A percentile compares a stretch with the other conserved stretches of the same genome.
phyloP scores from a whole-genome alignment of 2,888 invertebrate species.

The Spisula subtruncata region DNA sequence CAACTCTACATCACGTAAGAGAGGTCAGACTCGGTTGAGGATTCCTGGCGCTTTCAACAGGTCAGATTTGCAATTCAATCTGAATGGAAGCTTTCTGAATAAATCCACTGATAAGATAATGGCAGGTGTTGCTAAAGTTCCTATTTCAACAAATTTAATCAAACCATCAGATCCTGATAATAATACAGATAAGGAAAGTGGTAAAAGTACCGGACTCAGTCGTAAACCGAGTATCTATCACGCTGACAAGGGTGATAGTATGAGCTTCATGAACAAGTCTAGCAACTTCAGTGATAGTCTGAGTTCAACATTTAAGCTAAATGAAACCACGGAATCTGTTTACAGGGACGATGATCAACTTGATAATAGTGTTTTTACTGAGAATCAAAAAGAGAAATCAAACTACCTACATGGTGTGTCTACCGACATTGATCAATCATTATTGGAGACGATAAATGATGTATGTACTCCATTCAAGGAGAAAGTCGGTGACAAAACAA shows the following conservation, averaged over 20 bases:
- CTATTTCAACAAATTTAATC: slow-evolving; percentile 81
- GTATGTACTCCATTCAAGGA: slow-evolving; percentile 76
- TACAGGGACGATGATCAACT: slow-evolving; percentile 29
- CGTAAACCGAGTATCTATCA: slow-evolving; percentile 78
- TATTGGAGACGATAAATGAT: slow-evolving; percentile 75
- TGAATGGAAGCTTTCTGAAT: slow-evolving; percentile 54
- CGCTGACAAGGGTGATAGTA: slow-evolving; percentile 62
- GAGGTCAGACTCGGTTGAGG: slow-evolving; percentile 81
- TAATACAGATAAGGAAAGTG: slow-evolving; percentile 3
- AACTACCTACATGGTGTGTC: slow-evolving; percentile 55
- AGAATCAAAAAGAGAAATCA: slow-evolving; percentile 21
- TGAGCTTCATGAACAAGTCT: slow-evolving; percentile 14
- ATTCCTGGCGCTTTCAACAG: slow-evolving; percentile 83
- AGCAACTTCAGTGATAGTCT: slow-evolving; percentile 39
- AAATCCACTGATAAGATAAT: slow-evolving; percentile 62
- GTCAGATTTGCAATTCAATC: slow-evolving; percentile 65
- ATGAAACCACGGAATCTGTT: slow-evolving; percentile 45
- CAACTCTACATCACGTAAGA: slow-evolving; percentile 76
- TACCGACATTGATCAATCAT: slow-evolving; percentile 70
- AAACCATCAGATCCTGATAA: slow-evolving; percentile 73
- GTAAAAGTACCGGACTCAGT: slow-evolving; percentile 55
- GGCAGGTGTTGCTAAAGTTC: slow-evolving; percentile 75
- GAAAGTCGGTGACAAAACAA: slow-evolving; percentile 46
- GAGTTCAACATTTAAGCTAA: slow-evolving; percentile 41
- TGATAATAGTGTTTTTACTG: slow-evolving; percentile 47